Evolutionary conservation across 2,797 vertebrate species (phyloP).

Genomic region (Pterois miles): DNA sequence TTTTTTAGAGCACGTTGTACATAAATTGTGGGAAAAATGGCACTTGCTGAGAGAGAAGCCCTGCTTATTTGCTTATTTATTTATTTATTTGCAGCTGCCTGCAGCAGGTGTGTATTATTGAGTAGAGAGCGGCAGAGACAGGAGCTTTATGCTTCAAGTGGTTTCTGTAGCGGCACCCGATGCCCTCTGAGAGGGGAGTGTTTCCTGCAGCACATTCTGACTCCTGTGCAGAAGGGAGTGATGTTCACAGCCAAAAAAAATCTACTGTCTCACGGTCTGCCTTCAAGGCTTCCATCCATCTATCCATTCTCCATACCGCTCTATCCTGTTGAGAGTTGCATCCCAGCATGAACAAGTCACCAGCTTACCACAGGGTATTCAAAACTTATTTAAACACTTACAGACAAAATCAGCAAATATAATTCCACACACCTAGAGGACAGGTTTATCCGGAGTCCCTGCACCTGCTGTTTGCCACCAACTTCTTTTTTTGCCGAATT

Average conservation of each 20-base stretch:
- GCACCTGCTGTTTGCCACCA: neutral
- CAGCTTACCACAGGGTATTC: neutral
- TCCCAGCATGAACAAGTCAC: neutral
- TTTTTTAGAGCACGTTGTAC: neutral
- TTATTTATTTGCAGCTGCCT: constrained; percentile 16
- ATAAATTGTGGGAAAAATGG: neutral
- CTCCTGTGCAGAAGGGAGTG: constrained; percentile 1
- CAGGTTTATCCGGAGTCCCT: neutral
- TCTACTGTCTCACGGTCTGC: neutral
- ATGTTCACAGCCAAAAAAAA: neutral
- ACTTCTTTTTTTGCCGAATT: neutral
- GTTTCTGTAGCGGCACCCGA: constrained; percentile 18
- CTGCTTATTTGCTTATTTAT: constrained; percentile 16
- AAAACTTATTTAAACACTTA: neutral
- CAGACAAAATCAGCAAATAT: neutral
- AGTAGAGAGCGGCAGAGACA: constrained; percentile 14
- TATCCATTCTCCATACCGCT: neutral
- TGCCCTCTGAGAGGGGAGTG: neutral
- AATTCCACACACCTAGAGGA: neutral
- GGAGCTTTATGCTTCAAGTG: constrained; percentile 14
- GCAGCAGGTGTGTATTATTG: constrained; percentile 41
- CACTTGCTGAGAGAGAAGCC: neutral
- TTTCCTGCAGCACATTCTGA: constrained; percentile 19
- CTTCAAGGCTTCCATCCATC: neutral
- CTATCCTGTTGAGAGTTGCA: neutral